Evolutionary conservation across 2,113 vertebrate genomes (phyloP).

Genomic region (Cyrtonyx montezumae): DNA sequence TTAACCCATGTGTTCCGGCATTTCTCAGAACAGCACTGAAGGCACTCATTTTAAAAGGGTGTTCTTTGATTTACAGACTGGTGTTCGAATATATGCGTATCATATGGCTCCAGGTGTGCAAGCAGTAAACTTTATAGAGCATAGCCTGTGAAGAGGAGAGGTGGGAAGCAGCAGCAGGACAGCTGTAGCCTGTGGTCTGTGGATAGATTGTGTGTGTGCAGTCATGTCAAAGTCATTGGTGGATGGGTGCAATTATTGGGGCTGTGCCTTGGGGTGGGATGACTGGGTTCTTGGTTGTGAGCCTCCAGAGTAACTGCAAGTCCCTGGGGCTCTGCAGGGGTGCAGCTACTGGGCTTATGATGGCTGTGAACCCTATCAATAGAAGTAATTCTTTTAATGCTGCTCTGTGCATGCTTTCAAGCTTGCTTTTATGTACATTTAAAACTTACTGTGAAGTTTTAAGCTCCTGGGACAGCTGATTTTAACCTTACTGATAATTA

Average conservation of each 20-base stretch:
- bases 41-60: neutral
- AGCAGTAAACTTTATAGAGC: neutral
- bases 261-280: neutral
- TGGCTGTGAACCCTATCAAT: neutral
- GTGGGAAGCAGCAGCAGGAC: neutral
- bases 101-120: neutral
- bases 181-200: neutral
- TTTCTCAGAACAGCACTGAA: neutral
- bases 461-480: neutral
- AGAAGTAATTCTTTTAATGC: neutral
- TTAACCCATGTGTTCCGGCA: neutral
- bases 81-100: accelerated
- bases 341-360: neutral
- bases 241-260: neutral
- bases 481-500: neutral
- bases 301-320: neutral
- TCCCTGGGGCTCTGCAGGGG: neutral
- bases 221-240: neutral
- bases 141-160: accelerated
- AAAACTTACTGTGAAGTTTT: neutral
- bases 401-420: neutral
- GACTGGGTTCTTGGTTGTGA: neutral
- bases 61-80: neutral
- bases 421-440: neutral
- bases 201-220: accelerated